Evolutionary conservation across 1,140 invertebrate genomes (phyloP).

Genomic region (Condylostylus longicornis): DNA sequence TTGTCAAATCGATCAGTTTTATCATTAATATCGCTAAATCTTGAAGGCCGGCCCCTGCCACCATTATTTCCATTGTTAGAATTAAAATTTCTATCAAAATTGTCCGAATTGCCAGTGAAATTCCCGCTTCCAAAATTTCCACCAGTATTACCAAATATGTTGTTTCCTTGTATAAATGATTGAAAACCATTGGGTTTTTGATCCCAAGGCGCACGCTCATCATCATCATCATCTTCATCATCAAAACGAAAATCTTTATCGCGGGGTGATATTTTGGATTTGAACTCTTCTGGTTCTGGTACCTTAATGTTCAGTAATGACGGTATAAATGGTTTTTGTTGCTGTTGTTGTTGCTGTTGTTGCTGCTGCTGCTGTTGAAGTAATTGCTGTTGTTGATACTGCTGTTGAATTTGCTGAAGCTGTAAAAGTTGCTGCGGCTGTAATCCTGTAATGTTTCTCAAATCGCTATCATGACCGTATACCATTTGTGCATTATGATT

Average conservation of each 20-base stretch:
- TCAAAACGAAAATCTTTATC: background rate
- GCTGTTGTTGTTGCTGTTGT: too few relatives aligned
- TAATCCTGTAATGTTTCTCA: background rate
- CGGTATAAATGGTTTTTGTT: slow-evolving; percentile 24
- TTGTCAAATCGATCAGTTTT: slow-evolving; percentile 6
- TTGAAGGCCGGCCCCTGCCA: too few relatives aligned
- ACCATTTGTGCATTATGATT: slow-evolving; percentile 28
- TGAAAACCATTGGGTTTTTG: background rate
- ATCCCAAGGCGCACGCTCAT: background rate
- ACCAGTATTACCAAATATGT: background rate
- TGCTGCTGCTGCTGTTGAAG: background rate
- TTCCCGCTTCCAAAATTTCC: background rate
- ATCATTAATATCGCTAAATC: slow-evolving; percentile 9
- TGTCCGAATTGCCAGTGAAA: background rate
- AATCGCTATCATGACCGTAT: slow-evolving; percentile 16
- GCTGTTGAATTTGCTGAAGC: slow-evolving; percentile 3
- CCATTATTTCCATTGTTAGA: background rate
- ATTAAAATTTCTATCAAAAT: too few relatives aligned
- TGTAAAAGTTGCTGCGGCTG: slow-evolving; percentile 9
- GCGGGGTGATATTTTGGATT: slow-evolving; percentile 8
- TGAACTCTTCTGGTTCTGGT: slow-evolving; percentile 10
- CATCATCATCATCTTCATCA: background rate
- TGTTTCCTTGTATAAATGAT: background rate
- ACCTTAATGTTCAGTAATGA: slow-evolving; percentile 19
- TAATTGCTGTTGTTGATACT: too few relatives aligned